Evolutionary conservation across 2,113 vertebrate species (phyloP).

Genomic region (Proteles cristata): DNA sequence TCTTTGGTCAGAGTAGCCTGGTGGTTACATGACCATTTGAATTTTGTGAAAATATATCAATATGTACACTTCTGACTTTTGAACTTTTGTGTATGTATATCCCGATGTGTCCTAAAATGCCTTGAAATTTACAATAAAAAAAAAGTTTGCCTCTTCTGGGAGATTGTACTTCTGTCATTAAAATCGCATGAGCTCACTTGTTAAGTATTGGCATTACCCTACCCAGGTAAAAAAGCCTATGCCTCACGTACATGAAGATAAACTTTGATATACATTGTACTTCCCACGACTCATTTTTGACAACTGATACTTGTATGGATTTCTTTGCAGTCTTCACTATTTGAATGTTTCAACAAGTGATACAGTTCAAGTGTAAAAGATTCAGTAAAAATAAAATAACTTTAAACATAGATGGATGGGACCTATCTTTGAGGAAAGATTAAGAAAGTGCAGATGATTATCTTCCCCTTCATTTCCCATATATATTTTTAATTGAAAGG

Average conservation of each 20-base stretch:
- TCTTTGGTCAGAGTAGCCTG: neutral
- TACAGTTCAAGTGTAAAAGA: neutral
- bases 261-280: neutral
- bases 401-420: neutral
- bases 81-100: rapidly evolving
- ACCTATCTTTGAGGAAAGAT: neutral
- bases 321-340: neutral
- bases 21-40: neutral
- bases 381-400: neutral
- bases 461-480: neutral
- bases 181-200: neutral
- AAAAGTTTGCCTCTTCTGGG: neutral
- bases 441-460: neutral
- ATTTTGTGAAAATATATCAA: neutral
- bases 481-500: neutral
- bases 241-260: neutral
- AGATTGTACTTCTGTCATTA: neutral
- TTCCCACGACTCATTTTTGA: neutral
- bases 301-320: neutral
- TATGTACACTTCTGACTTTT: neutral
- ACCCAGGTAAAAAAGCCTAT: neutral
- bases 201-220: neutral
- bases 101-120: neutral
- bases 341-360: neutral
- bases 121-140: neutral